Conservation (phyloP, 2,113 vertebrate genomes). For the Corythaeola cristata region DNA sequence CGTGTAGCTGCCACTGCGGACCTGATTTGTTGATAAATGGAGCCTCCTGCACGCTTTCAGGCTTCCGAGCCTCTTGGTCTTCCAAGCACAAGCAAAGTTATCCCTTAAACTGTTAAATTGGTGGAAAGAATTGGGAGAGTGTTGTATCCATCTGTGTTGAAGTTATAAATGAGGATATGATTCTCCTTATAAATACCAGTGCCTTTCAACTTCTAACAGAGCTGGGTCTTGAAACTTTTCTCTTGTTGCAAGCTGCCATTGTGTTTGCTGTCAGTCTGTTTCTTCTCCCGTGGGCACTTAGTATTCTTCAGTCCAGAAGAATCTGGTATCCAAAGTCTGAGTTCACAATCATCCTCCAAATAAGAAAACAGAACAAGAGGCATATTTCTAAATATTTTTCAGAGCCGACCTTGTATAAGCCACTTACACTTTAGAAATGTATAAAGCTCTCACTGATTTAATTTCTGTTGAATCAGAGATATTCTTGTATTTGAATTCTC, state of each 20-base stretch:
- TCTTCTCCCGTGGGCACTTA: background rate
- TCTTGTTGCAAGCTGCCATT: background rate
- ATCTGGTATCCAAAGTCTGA: background rate
- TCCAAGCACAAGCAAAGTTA: background rate
- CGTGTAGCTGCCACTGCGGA: background rate
- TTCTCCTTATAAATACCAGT: background rate
- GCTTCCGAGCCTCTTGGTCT: background rate
- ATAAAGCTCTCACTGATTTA: background rate
- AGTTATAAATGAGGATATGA: background rate
- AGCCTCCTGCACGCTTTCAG: background rate
- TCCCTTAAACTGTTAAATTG: background rate
- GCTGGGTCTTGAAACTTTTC: background rate
- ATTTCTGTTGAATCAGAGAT: background rate
- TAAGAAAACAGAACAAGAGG: background rate
- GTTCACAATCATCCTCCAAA: background rate
- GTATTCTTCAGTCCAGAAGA: background rate
- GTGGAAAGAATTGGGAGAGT: background rate
- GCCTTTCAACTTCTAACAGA: background rate
- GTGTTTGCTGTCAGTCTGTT: background rate
- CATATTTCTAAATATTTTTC: background rate
- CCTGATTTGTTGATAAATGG: background rate
- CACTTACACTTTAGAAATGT: background rate
- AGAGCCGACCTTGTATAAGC: background rate
- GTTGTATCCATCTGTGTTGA: background rate
- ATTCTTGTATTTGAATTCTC: background rate